Percentiles rank a stretch among this genome's conserved stretches.
Conservation (phyloP, 2,797 vertebrate species). For the Acestrorhynchus altus region DNA sequence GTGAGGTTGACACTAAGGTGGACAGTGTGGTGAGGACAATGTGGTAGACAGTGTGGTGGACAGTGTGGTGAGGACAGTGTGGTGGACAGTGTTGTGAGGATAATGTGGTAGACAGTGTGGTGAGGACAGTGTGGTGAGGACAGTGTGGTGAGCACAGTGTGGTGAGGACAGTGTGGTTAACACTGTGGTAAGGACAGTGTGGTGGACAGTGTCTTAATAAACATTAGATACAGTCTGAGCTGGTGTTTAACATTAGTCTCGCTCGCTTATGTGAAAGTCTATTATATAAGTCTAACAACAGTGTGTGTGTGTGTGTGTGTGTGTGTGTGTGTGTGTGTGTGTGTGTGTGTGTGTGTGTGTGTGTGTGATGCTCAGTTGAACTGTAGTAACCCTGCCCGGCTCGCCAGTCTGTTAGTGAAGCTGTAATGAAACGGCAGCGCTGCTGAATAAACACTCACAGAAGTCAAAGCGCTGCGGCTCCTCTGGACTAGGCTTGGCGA, state of each 20-base stretch:
- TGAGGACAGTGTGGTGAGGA: too few species aligned
- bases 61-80: too few species aligned
- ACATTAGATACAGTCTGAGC: too few species aligned
- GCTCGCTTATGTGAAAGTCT: neutral
- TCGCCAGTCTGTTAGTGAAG: conserved; percentile 36
- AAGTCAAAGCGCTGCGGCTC: conserved; percentile 18
- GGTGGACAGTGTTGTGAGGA: too few species aligned
- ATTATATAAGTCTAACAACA: neutral
- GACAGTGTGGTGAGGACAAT: too few species aligned
- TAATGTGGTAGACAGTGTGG: too few species aligned
- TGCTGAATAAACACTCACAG: conserved; percentile 48
- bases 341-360: neutral
- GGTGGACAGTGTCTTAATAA: too few species aligned
- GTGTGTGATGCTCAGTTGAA: conserved; percentile 49
- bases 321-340: neutral
- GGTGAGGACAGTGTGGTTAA: too few species aligned
- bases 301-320: neutral
- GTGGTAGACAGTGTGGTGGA: too few species aligned
- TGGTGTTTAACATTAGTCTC: too few species aligned
- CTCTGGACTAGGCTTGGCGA: conserved; percentile 33
- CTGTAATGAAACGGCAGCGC: conserved; percentile 27
- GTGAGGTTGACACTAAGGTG: too few species aligned
- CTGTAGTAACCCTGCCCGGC: conserved; percentile 47
- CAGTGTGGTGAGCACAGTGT: too few species aligned
- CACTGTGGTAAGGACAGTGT: neutral